A percentile compares a stretch with the other conserved stretches of the same genome.
phyloP scores from a whole-genome alignment of 2,797 vertebrate species.

The Crypturellus tataupa region DNA sequence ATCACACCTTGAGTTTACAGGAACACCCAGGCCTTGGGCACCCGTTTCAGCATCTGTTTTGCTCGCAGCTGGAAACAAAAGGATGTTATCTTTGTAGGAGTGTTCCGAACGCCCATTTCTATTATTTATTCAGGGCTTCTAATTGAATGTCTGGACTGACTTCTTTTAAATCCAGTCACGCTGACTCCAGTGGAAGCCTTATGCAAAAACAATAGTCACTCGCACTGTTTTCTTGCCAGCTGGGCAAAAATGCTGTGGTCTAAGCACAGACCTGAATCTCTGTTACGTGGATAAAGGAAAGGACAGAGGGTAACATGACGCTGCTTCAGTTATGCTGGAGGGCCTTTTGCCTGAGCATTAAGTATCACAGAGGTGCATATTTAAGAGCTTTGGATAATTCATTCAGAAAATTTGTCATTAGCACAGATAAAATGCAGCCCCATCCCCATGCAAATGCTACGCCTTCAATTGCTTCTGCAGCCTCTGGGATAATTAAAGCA shows the following conservation, averaged over 20 bases:
- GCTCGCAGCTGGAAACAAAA: background rate
- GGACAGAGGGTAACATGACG: background rate
- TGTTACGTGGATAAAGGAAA: background rate
- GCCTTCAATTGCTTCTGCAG: constrained; percentile 31
- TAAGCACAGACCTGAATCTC: background rate
- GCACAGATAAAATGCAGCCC: constrained; percentile 18
- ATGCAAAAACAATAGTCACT: background rate
- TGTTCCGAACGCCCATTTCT: background rate
- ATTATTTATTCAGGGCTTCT: constrained; percentile 25
- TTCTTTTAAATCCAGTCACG: constrained; percentile 14
- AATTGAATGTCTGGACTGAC: background rate
- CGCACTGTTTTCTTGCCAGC: background rate
- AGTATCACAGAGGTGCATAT: background rate
- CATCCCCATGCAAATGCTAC: background rate
- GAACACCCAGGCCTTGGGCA: background rate
- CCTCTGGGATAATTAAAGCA: constrained; percentile 58
- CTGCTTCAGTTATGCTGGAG: background rate
- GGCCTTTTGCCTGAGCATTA: background rate
- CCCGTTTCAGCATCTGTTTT: background rate
- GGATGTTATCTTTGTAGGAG: background rate
- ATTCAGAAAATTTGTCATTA: constrained; percentile 16
- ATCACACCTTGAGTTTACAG: background rate
- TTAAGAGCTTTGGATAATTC: background rate
- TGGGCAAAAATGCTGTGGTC: background rate
- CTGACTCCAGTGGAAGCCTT: background rate